Evolutionary conservation across 2,113 vertebrate species (phyloP).

Genomic region (Erythrocercus mccallii): DNA sequence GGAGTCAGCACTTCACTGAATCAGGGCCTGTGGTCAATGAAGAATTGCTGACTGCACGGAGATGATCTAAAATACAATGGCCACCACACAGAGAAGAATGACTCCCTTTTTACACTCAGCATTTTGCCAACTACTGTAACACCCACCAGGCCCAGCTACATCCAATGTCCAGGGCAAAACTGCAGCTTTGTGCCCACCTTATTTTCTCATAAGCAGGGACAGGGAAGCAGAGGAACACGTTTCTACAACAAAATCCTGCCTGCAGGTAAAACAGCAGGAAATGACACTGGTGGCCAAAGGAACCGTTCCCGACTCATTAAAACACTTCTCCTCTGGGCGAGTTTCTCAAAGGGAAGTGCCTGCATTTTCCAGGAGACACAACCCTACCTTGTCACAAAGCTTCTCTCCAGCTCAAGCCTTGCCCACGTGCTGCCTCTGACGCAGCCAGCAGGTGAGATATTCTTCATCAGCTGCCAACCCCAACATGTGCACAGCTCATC

Average conservation of each 20-base stretch:
- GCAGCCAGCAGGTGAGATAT: neutral
- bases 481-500: rapidly evolving
- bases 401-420: neutral
- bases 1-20: neutral
- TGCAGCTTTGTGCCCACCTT: rapidly evolving
- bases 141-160: neutral
- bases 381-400: neutral
- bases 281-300: neutral
- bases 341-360: neutral
- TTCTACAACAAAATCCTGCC: neutral
- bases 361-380: neutral
- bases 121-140: neutral
- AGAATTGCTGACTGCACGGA: neutral
- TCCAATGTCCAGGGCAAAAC: neutral
- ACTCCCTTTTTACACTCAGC: neutral
- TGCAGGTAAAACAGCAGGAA: neutral
- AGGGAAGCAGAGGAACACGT: neutral
- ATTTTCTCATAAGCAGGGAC: neutral
- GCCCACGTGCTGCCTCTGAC: neutral
- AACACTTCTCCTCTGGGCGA: neutral
- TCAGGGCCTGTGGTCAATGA: neutral
- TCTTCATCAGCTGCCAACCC: neutral
- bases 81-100: neutral
- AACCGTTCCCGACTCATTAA: neutral
- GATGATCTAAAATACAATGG: neutral